Evolutionary conservation across 2,888 invertebrate species (phyloP), one percentile per base, ranked within the genome.

Genomic region (Teinopalpus imperialis): DNA sequence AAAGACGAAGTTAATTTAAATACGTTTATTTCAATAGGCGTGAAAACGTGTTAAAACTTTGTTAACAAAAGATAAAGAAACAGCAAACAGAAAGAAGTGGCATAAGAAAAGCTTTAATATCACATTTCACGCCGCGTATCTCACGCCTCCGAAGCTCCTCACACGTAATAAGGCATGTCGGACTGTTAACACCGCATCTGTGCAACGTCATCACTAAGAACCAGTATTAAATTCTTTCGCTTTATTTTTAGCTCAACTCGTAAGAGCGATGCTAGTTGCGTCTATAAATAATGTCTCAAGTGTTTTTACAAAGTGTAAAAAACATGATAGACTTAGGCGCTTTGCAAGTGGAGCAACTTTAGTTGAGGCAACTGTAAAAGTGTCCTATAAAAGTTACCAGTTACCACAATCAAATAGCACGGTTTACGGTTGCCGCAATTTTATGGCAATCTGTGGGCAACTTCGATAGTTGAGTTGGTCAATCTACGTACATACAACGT

Each of bases 261-360:
- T 27, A 34, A 42, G 26, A 42, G 9, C 36, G 30, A 36, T 31
- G 44, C 31, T 44, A 30, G 36, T 31, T 42, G 24, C 6, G 29
- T 29, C 29, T 44, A 44, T 37, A 43, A 43, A 43, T 44, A 37
- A 44, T 37, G 37, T 20, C 24, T 37, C 44, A 37, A 44, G 44
- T 44, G 44, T 20, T 24, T 12, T 13, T 18, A 44, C 5, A 16
- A 26, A 14, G 29, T 36, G 43, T 43, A 21, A 29, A 36, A 36
- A 24, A 29, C 30, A 30, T 30, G 23, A 30, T 34, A 20, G 27
- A 13, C 24, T 36, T n/a, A 24, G 1, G 8, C n/a, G n/a, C n/a
- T n/a, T n/a, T n/a, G n/a, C n/a, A n/a, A n/a, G n/a, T n/a, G n/a
- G n/a, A n/a, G n/a, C n/a, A n/a, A n/a, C n/a, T n/a, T n/a, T n/a